Conservation (phyloP, 2,113 vertebrate species). For the Apaloderma vittatum region DNA sequence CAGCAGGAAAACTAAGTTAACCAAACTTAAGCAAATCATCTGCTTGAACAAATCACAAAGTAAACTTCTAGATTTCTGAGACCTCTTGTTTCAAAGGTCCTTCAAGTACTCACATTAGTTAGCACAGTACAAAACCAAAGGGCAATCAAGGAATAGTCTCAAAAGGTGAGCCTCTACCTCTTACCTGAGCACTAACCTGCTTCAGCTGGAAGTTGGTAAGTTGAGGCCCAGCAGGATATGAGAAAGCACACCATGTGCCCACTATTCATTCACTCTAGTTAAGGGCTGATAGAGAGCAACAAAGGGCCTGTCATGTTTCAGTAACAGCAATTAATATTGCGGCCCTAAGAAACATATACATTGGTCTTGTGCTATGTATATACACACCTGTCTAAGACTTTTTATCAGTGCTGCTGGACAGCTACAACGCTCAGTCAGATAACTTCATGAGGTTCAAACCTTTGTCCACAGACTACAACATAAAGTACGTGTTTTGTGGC, state of each 20-base stretch:
- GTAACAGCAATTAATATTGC: not conserved
- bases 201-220: not conserved
- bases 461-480: not conserved
- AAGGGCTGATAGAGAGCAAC: not conserved
- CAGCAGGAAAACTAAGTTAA: not conserved
- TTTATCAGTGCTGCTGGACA: not conserved
- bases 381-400: not conserved
- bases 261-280: not conserved
- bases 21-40: not conserved
- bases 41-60: not conserved
- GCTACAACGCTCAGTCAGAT: not conserved
- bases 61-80: not conserved
- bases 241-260: not conserved
- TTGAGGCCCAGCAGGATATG: not conserved
- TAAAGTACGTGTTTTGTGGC: not conserved
- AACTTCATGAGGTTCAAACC: not conserved
- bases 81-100: not conserved
- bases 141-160: not conserved
- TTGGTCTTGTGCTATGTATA: not conserved
- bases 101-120: not conserved
- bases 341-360: not conserved
- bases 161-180: not conserved
- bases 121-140: not conserved
- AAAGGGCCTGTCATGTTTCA: not conserved
- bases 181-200: not conserved